Evolutionary conservation across 2,113 vertebrate species (phyloP).

Genomic region (Amblyopsis rosae): DNA sequence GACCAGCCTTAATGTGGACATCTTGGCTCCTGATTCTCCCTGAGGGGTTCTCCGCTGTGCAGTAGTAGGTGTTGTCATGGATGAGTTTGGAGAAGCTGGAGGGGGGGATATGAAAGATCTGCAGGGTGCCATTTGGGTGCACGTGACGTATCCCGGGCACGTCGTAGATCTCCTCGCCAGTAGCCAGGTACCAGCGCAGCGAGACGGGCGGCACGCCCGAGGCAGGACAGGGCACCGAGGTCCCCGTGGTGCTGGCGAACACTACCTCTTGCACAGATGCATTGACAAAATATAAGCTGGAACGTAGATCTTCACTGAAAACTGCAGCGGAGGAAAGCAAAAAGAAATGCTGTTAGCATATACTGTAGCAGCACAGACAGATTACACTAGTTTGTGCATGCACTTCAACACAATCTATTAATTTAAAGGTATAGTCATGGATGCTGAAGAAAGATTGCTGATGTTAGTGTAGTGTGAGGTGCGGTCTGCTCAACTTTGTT

Average conservation of each 20-base stretch:
- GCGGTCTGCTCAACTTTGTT: too few species aligned
- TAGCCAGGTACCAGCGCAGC: constrained; percentile 99
- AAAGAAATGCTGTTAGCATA: neutral
- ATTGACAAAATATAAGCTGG: constrained; percentile 99
- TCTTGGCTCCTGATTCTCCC: constrained; percentile 99
- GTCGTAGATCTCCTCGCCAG: constrained; percentile 99
- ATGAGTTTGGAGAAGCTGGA: constrained; percentile 99
- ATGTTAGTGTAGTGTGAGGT: too few species aligned
- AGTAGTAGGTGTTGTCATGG: constrained; percentile 99
- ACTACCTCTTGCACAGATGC: constrained; percentile 99
- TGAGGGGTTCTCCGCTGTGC: constrained; percentile 99
- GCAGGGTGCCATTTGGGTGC: constrained; percentile 99
- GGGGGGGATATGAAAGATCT: constrained; percentile 99
- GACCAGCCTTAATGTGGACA: constrained; percentile 99
- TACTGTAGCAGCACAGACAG: too few species aligned
- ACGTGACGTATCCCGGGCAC: constrained; percentile 99
- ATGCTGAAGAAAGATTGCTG: too few species aligned
- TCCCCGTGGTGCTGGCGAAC: constrained; percentile 99
- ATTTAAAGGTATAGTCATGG: too few species aligned
- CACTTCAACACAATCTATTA: too few species aligned
- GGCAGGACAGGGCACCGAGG: constrained; percentile 95
- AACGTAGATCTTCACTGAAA: constrained; percentile 97
- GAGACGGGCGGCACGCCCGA: constrained; percentile 93
- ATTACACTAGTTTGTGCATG: too few species aligned
- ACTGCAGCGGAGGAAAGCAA: constrained; percentile 73